These are phyloP conservation scores for Ahaetulla prasina DNA, from an alignment of 2,113 vertebrate species.

Conservation along the genomic window DNA sequence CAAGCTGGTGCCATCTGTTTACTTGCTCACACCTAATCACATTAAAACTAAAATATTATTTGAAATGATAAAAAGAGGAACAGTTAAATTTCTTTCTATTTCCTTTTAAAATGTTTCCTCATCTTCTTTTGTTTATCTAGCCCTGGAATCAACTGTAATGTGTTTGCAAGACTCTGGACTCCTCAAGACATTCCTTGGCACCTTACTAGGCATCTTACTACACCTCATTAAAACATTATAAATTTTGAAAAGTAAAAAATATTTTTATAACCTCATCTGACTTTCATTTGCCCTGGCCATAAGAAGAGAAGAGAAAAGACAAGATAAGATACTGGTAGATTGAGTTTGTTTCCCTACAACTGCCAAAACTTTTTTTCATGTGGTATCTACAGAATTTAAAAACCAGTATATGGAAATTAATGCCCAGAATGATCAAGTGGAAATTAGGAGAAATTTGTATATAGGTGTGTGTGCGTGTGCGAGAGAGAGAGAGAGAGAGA, in stretches of 20 bases:
- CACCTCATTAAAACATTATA: not conserved
- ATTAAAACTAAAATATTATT: constrained; percentile 18
- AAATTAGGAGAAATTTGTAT: not conserved
- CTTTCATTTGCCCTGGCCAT: not conserved
- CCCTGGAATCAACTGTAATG: not conserved
- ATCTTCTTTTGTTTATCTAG: no score
- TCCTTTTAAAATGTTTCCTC: not conserved
- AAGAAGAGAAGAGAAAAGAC: not conserved
- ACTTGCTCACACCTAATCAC: constrained; percentile 27
- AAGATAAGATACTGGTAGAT: not conserved
- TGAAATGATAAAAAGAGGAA: not conserved
- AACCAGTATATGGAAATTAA: not conserved
- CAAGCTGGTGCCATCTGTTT: constrained; percentile 26
- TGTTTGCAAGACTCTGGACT: not conserved
- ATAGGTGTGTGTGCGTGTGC: no score
- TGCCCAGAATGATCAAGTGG: not conserved
- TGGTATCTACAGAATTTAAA: not conserved
- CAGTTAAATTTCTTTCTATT: not conserved
- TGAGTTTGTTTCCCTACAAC: not conserved
- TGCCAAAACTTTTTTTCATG: not conserved
- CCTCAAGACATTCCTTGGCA: not conserved
- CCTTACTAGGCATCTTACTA: not conserved
- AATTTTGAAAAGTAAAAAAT: not conserved
- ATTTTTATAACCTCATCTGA: not conserved
- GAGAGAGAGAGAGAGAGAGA: not conserved